Evolutionary conservation across 2,113 vertebrate species (phyloP), one percentile per base, ranked within the genome.

Genomic region (Proteles cristata): DNA sequence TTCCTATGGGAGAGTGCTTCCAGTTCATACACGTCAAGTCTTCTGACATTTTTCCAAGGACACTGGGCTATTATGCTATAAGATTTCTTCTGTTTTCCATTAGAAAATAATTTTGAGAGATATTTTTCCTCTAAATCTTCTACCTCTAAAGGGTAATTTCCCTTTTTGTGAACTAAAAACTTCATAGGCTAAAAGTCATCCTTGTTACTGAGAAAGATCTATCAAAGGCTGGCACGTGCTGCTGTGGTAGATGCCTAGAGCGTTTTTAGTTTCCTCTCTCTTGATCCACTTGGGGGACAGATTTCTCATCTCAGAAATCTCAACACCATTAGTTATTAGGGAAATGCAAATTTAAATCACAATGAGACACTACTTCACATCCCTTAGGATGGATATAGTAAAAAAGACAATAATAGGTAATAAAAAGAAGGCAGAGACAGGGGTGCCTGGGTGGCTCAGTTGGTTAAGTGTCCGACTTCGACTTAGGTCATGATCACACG

Each of bases 41-140:
- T 74, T 82, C 26, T 74, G 31, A 68, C n/a, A 80, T n/a, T 39
- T 83, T 92, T 69, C 58, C 58, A n/a, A 66, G 55, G 66, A 87
- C 55, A 48, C 31, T 58, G 81, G 68, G 55, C 66, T 74, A 66
- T 74, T 90, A 35, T 15, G 6, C 31, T 94, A n/a, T 74, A 66
- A 81, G 66, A 79, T 61, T 83, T 71, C 58, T 85, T 58, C n/a
- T 63, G 33, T 96, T 94, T 81, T 87, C 45, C 26, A 2, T 48
- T 68, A 94, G 45, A 61, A 82, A 81, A 58, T 55, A 68, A 81
- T 82, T 86, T 81, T 55, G 48, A 93, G 35, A 90, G 21, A 35
- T 45, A 80, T 73, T 86, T 96, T 93, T 53, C 35, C 74, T 65
- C 53, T 80, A 9, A 76, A 76, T 92, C 15, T 92, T 94, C 11